Base-by-base conservation (phyloP, 2,113 vertebrate genomes). In the Todiramphus chloris region DNA sequence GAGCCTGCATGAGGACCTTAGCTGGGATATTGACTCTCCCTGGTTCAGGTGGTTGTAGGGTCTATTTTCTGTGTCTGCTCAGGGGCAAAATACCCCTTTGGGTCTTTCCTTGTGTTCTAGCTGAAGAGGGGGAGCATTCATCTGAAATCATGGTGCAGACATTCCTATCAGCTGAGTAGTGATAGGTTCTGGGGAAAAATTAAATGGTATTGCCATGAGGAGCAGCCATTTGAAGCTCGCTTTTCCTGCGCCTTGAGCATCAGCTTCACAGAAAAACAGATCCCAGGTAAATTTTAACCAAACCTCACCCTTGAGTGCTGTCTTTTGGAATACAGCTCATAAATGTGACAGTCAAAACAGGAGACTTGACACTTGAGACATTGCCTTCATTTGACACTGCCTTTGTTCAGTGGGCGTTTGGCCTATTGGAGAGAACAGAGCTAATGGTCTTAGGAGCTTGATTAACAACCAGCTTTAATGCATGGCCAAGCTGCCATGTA, bases 391-490 rank as follows among this genome's bases (percentile, higher is more conserved):
- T 58, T 89, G 95, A 94, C 89, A 48, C 20, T 69, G 46, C 56
- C 53, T 69, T 92, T 35, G 25, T 96, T 92, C 48, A 6, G 81
- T 5, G 63, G 70, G 35, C 85, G 70, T 87, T 90, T 86, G 79
- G 79, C 66, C 72, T 95, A 55, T 27, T 76, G 81, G 48, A 93
- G 79, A 73, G 81, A 95, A 13, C 20, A 41, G 70, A 85, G 37
- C 37, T 20, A 50, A 35, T 1, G 6, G 28, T 53, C 80, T 90
- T 91, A 83, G 81, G 20, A 92, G 13, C 56, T 75, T 96, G 93
- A 96, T 93, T 97, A 96, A 94, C 78, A 96, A 33, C 41, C 39
- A 59, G n/a, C 24, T 93, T 89, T 89, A 96, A 93, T 91, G 96
- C 83, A 86, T 50, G 80, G 63, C 53, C 94, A 93, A 84, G 63